A percentile compares a stretch with the other conserved stretches of the same genome.
These are phyloP conservation scores for Spheniscus mendiculus DNA, from an alignment of 2,113 vertebrate genomes.

Conservation along the genomic window DNA sequence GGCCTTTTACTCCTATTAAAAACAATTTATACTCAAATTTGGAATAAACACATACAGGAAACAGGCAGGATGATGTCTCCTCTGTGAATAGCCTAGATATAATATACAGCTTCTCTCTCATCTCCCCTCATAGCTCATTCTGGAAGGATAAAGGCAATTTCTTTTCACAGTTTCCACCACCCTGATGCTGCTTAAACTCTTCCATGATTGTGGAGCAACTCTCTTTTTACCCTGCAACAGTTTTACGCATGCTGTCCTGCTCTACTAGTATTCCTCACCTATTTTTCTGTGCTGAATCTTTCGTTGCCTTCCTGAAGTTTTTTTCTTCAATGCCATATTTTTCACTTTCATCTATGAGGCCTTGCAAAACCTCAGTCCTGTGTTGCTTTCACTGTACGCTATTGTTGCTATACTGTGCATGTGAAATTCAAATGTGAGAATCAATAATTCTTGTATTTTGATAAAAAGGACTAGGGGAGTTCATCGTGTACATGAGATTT, in stretches of 20 bases:
- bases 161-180: not conserved
- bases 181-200: not conserved
- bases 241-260: not conserved
- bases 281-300: not conserved
- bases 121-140: not conserved
- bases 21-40: not conserved
- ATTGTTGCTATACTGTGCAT: not conserved
- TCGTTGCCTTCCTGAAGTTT: not conserved
- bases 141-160: not conserved
- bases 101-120: not conserved
- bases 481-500: not conserved
- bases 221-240: not conserved
- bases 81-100: not conserved
- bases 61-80: not conserved
- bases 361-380: not conserved
- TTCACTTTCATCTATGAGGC: not conserved
- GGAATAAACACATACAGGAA: not conserved
- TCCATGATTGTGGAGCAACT: not conserved
- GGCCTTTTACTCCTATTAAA: slow-evolving; percentile 30
- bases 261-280: not conserved
- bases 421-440: not conserved
- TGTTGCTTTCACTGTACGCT: not conserved
- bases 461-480: not conserved
- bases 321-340: not conserved
- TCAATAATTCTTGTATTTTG: not conserved